Evolutionary conservation across 1,140 invertebrate genomes (phyloP), one percentile per base, ranked within the genome.

Genomic region (Brachionus sp.): DNA sequence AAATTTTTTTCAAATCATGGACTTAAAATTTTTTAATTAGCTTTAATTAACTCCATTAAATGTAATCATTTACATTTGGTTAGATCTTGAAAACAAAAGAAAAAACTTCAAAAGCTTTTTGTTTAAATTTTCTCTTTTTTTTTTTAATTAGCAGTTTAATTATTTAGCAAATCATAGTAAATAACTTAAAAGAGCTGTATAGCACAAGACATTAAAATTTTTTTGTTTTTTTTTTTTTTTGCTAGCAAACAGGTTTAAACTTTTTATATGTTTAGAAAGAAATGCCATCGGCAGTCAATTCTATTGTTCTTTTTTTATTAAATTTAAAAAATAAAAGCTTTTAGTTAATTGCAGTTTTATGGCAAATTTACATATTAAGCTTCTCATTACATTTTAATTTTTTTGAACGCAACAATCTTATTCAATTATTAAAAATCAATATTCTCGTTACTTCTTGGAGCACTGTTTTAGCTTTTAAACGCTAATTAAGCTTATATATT

Each of bases 261-360:
- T 19, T 23, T 57, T 57, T 57, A 19, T 4, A 57, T 57, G 50
- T 57, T 57, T 57, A 57, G 5, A 57, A 57, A 57, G 50, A 57
- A 57, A 57, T 57, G 50, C 50, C 50, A 57, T 7, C 50, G 19
- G 50, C 50, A 57, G 19, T 19, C n/a, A 57, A 57, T 57, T 57
- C 50, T 57, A 57, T 57, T 57, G 50, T 57, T 57, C 50, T 57
- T 57, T n/a, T 57, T 57, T 57, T n/a, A 57, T 57, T 57, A 57
- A 50, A 50, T 50, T 50, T 50, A 50, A n/a, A n/a, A n/a, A 50
- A 50, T 50, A 50, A 57, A 57, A 57, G 50, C 50, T 57, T 57
- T 57, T 57, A 57, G 50, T 57, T 57, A 57, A 57, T 57, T 57
- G 50, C n/a, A 57, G 50, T 57, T 57, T 53, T 57, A 19, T 19